These are phyloP conservation scores for Calycopis cecrops DNA, from an alignment of 1,140 invertebrate genomes.

Conservation along the genomic window DNA sequence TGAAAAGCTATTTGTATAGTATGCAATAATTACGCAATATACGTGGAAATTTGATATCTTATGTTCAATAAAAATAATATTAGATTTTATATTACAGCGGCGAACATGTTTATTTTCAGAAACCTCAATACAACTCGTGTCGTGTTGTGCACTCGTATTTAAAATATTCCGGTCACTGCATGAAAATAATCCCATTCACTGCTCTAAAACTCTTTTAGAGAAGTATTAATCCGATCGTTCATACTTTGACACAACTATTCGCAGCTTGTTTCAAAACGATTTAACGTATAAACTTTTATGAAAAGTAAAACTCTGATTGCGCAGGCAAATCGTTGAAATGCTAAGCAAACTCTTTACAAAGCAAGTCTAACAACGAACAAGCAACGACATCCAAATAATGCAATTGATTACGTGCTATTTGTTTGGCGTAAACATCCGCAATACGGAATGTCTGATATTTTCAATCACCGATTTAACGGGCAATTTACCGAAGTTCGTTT, in stretches of 20 bases:
- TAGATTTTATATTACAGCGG: too few species aligned
- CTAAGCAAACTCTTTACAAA: slow-evolving; percentile 7
- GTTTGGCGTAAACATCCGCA: slow-evolving; percentile 38
- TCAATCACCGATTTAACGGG: slow-evolving; percentile 39
- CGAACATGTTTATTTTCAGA: too few species aligned
- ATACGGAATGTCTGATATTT: slow-evolving; percentile 31
- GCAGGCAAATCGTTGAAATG: slow-evolving; percentile 1
- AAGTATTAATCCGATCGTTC: too few species aligned
- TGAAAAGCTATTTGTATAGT: too few species aligned
- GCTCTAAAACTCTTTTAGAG: too few species aligned
- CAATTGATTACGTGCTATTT: slow-evolving; percentile 42
- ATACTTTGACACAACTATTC: background rate
- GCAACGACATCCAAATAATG: slow-evolving; percentile 34
- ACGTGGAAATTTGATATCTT: too few species aligned
- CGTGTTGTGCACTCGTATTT: too few species aligned
- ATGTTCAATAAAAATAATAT: too few species aligned
- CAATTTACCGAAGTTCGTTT: slow-evolving; percentile 33
- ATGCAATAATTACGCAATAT: too few species aligned
- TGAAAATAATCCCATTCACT: too few species aligned
- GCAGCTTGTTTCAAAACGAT: background rate
- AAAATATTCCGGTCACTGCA: too few species aligned
- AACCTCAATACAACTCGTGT: too few species aligned
- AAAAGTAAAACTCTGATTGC: background rate
- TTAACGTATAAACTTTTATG: background rate
- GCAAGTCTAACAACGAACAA: slow-evolving; percentile 15